Evolutionary conservation across 2,797 vertebrate species (phyloP), one percentile per base, ranked within the genome.

Genomic region (Mormyrus hasselquistii): DNA sequence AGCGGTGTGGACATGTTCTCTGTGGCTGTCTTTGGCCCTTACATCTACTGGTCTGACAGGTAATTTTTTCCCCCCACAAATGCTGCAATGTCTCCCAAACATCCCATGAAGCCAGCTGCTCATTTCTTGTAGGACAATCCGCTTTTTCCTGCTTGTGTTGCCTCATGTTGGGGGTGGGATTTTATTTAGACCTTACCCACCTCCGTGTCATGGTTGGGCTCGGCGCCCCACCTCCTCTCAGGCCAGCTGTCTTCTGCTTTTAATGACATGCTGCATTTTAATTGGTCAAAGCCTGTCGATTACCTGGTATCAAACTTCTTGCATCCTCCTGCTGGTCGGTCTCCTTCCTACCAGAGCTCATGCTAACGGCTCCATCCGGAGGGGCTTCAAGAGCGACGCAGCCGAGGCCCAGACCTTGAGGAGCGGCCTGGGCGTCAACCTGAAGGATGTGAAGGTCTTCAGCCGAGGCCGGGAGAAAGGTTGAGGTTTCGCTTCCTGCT

Each of bases 401-500:
- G 96, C 95, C 47, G 98, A 99, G 90, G 94, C 94, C 0, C 93
- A 97, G 91, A 99, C 97, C 89, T 96, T 99, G 97, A 97, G 98
- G 94, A 98, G 97, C 41, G 98, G 98, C 88, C 96, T 99, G 52
- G 98, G 98, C 86, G 98, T 99, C 92, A 99, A 99, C 94, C 94
- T 99, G 93, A 99, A 99, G 94, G 98, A 99, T 91, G 97, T 99
- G 92, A 98, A 98, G 87, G 93, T 99, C 93, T 99, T 98, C 95
- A 99, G 97, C 91, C 95, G 96, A 97, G 97, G 96, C 94, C 97
- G 98, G 96, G 98, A 99, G 95, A 99, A 98, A 98, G 99, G 99
- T 99, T 94, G 92, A 92, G 47, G 93, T 93, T 94, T 92, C 91
- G 92, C 90, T 92, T 95, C 93, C 94, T 92, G 92, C 89, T 91